phyloP scores from a whole-genome alignment of 2,797 vertebrate species.

The Cynopterus sphinx region DNA sequence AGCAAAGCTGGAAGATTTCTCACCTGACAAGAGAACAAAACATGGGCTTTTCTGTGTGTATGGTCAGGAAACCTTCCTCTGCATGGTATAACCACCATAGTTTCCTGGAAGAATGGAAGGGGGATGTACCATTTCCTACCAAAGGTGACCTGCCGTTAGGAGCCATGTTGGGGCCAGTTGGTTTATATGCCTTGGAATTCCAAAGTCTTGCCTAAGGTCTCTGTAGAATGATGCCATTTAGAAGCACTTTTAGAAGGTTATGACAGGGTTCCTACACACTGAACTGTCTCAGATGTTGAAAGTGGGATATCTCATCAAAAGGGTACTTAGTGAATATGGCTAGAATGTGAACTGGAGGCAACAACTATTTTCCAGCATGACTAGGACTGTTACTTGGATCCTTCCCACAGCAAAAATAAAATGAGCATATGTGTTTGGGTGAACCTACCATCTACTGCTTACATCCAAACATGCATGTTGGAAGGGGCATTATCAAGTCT shows the following conservation, averaged over 20 bases:
- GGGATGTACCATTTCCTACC: not conserved
- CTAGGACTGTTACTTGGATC: not conserved
- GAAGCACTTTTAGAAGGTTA: not conserved
- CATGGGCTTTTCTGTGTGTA: not conserved
- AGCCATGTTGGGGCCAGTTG: not conserved
- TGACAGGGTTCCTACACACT: not conserved
- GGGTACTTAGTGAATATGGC: not conserved
- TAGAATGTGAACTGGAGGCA: not conserved
- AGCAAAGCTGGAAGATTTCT: conserved; percentile 10
- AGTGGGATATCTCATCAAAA: conserved; percentile 27
- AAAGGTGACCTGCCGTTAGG: not conserved
- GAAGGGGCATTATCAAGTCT: not conserved
- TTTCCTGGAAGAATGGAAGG: not conserved
- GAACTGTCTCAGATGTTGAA: not conserved
- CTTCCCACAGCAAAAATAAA: not conserved
- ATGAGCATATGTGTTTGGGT: not conserved
- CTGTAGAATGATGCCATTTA: not conserved
- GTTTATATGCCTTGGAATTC: not conserved
- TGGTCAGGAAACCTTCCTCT: not conserved
- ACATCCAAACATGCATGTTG: not conserved
- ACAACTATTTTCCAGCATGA: not conserved
- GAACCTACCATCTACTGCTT: not conserved
- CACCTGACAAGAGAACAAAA: not conserved
- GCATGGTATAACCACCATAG: too few relatives aligned
- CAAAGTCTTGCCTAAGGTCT: not conserved